Percentiles rank a stretch among this genome's conserved stretches.
Conservation (phyloP, 2,797 vertebrate genomes). For the Fistularia commersonii region DNA sequence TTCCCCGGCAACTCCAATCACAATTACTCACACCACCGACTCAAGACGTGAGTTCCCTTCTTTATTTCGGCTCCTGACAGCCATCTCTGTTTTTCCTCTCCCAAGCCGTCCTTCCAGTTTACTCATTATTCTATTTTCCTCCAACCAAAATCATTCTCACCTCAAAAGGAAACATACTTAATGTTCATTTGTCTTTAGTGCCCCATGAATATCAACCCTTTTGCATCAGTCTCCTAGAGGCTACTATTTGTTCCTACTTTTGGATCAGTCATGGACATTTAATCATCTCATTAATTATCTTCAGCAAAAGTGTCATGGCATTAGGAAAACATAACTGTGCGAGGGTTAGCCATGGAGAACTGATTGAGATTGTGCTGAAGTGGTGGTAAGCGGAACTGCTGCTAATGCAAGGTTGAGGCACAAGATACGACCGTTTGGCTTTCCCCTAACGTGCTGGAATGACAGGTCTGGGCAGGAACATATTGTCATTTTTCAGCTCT, state of each 20-base stretch:
- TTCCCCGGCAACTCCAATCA: constrained; percentile 34
- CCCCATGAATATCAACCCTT: constrained; percentile 11
- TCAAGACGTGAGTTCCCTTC: neutral
- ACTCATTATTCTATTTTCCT: constrained; percentile 2
- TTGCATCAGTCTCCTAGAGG: constrained; percentile 9
- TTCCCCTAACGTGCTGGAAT: constrained; percentile 12
- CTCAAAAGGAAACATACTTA: constrained; percentile 8
- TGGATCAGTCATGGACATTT: constrained; percentile 64
- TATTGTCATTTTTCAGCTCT: constrained; percentile 35
- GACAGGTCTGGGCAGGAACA: constrained; percentile 8
- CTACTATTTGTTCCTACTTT: constrained; percentile 47
- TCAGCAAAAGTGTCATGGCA: constrained; percentile 71
- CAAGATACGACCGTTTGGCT: constrained; percentile 38
- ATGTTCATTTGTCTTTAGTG: constrained; percentile 10
- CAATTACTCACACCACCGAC: constrained; percentile 11
- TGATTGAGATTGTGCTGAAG: constrained; percentile 71
- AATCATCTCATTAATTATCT: constrained; percentile 70
- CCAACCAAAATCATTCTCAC: constrained; percentile 8
- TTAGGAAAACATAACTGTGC: constrained; percentile 71
- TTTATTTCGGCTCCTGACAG: constrained; percentile 9
- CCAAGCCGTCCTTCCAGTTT: constrained; percentile 4
- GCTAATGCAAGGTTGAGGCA: constrained; percentile 56
- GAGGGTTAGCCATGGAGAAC: constrained; percentile 77
- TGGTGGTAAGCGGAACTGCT: constrained; percentile 49
- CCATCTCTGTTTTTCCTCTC: constrained; percentile 9